Conservation (phyloP, 2,797 vertebrate genomes). For the Sitta carolinensis region DNA sequence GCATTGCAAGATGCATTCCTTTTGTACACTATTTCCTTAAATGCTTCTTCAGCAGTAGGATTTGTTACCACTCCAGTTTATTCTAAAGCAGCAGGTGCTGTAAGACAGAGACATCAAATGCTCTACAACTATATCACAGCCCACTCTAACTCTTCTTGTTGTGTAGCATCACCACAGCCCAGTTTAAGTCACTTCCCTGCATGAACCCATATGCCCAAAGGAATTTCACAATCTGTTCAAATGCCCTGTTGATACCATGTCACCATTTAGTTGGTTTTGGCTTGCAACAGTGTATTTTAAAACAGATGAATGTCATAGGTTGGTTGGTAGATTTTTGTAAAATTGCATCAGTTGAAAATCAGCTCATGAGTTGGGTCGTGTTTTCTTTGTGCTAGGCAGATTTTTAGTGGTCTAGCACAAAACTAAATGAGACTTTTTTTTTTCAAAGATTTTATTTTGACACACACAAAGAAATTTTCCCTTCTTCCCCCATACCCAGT, state of each 20-base stretch:
- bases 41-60: neutral
- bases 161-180: neutral
- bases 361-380: neutral
- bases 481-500: conserved; percentile 14
- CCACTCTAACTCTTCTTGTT: neutral
- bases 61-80: neutral
- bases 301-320: neutral
- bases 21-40: neutral
- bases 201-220: neutral
- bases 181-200: neutral
- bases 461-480: conserved; percentile 8
- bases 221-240: conserved; percentile 3
- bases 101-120: neutral
- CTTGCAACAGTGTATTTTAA: neutral
- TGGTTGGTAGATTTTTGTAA: neutral
- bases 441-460: neutral
- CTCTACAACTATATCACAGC: neutral
- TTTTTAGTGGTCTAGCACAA: neutral
- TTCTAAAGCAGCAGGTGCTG: neutral
- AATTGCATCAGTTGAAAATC: neutral
- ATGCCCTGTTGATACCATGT: neutral
- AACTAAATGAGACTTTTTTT: neutral
- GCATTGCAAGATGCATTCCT: rapidly evolving
- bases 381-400: neutral
- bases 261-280: neutral